Conservation (phyloP, 2,888 invertebrate genomes). For the Epistrophe grossulariae region DNA sequence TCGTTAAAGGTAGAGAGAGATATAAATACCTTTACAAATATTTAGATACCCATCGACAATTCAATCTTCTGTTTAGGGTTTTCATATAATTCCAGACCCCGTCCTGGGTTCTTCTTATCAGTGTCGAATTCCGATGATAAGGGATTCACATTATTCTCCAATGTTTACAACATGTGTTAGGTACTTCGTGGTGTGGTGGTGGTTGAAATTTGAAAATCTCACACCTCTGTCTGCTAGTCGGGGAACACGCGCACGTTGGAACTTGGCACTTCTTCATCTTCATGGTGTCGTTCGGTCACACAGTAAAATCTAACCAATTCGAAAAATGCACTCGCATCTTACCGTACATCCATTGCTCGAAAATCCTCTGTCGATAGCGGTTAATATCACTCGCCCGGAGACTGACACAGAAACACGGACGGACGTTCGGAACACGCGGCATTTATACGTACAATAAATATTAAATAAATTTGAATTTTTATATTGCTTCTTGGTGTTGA, state of each 20-base stretch:
- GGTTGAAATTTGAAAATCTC: slow-evolving; percentile 24
- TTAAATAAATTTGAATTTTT: slow-evolving; percentile 35
- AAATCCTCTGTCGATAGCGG: slow-evolving; percentile 38
- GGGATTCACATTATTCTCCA: slow-evolving; percentile 24
- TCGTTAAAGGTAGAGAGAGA: not conserved
- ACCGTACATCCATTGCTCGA: slow-evolving; percentile 47
- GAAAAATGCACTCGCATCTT: slow-evolving; percentile 42
- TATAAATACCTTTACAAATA: slow-evolving; percentile 48
- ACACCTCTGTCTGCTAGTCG: slow-evolving; percentile 7
- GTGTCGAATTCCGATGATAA: slow-evolving; percentile 31
- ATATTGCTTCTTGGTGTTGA: not conserved
- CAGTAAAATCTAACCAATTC: slow-evolving; percentile 41
- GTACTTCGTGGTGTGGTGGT: not conserved
- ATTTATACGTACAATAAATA: slow-evolving; percentile 48
- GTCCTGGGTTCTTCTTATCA: slow-evolving; percentile 36
- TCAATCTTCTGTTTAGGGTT: not conserved
- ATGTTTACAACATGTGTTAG: slow-evolving; percentile 17
- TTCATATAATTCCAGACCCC: not conserved
- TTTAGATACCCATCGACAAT: slow-evolving; percentile 8
- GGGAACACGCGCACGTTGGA: slow-evolving; percentile 40
- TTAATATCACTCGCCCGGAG: slow-evolving; percentile 24
- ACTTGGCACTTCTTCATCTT: slow-evolving; percentile 5
- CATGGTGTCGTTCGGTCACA: not conserved
- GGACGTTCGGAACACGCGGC: slow-evolving; percentile 12
- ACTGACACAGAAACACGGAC: slow-evolving; percentile 19